Evolutionary conservation across 2,888 invertebrate species (phyloP), one percentile per base, ranked within the genome.

Genomic region (Plemyria rubiginata): DNA sequence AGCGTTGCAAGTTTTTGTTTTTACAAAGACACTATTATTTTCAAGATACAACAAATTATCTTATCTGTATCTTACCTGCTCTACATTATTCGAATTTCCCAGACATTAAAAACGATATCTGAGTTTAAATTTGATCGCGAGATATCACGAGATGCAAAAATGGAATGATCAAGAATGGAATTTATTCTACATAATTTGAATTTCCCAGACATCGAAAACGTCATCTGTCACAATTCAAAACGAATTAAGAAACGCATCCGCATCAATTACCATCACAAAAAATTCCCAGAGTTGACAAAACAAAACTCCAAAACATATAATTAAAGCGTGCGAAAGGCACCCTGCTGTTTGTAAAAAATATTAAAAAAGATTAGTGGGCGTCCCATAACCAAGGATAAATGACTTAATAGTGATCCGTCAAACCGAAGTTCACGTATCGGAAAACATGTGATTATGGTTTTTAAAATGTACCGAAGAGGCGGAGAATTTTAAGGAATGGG

Each of bases 391-490:
- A 79, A 78, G 75, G 72, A 79, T 82, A 85, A 87, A 90, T 81
- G 84, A 85, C 84, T 86, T 85, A 84, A 87, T 88, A 88, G 90
- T 88, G 85, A 85, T 84, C 79, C 57, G 54, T 60, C 80, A 81
- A 83, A 84, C 80, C 81, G 77, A 86, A 82, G 86, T 79, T 86
- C 81, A 81, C 82, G 82, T 86, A 87, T 86, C 83, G 80, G 80
- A 81, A 88, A 90, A 88, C 88, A 84, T 87, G 75, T 85, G 86
- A 90, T 91, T 89, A 90, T 79, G 77, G 76, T 73, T 82, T 84
- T 60, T 82, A 78, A 81, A 75, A 81, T 80, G 73, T 72, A 68
- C 76, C 50, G 11, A 77, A 77, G 74, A 74, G 72, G 74, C 70
- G 74, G 70, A 72, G 68, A 73, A 66, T 63, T n/a, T 62, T 62